phyloP scores from a whole-genome alignment of 2,888 invertebrate genomes.

The Alloscopus bannaensis region DNA sequence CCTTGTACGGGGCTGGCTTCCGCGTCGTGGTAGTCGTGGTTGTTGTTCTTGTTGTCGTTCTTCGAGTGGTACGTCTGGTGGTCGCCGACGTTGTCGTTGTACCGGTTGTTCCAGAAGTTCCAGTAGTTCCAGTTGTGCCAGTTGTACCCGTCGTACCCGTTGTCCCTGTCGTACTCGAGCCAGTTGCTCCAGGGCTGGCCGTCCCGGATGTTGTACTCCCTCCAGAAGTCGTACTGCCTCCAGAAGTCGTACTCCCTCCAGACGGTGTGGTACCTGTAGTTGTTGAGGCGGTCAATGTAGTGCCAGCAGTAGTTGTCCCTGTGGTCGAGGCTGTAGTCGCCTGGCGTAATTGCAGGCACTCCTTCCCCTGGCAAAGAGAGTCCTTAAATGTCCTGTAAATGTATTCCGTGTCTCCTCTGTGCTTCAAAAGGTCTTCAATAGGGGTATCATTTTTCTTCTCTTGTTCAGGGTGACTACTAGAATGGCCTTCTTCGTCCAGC shows the following conservation, averaged over 20 bases:
- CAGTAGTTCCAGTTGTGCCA: background rate
- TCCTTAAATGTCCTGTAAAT: slow-evolving; percentile 15
- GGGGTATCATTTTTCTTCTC: background rate
- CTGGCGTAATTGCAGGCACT: slow-evolving; percentile 8
- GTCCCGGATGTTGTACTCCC: background rate
- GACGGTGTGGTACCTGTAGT: slow-evolving; percentile 13
- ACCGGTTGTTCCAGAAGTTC: background rate
- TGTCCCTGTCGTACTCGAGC: background rate
- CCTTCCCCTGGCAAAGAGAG: slow-evolving; percentile 1
- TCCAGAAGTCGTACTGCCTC: background rate
- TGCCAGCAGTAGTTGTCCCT: slow-evolving; percentile 1
- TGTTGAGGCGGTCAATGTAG: background rate
- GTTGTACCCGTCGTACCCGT: background rate
- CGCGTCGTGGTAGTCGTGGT: slow-evolving; percentile 20
- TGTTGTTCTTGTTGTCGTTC: background rate
- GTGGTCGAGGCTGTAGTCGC: background rate
- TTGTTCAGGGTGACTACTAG: background rate
- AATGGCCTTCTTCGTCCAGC: slow-evolving; percentile 32
- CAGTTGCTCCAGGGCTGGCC: background rate
- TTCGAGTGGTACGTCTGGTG: background rate
- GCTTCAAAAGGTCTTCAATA: background rate
- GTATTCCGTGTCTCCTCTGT: slow-evolving; percentile 22
- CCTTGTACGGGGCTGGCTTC: slow-evolving; percentile 53
- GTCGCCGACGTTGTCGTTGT: background rate
- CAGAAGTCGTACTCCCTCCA: slow-evolving; percentile 8